Conservation (phyloP, 1,140 invertebrate species). For the Eueides isabella region DNA sequence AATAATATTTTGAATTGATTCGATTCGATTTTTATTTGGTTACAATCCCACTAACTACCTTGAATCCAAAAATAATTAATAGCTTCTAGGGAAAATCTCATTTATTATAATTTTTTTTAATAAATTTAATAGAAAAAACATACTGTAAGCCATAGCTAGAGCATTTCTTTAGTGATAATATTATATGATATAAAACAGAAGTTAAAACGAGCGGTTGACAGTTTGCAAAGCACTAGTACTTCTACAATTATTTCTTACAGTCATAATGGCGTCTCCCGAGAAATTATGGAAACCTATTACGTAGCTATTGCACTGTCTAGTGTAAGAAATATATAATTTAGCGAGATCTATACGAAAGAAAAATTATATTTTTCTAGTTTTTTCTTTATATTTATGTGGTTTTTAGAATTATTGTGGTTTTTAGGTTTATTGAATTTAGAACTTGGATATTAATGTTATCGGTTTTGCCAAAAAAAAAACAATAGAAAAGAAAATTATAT, state of each 20-base stretch:
- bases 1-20: no score
- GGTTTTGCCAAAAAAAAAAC: no score
- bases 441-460: no score
- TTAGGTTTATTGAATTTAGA: no score
- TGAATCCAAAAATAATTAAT: no score
- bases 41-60: no score
- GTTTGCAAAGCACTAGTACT: slow-evolving; percentile 12
- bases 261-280: slow-evolving; percentile 21
- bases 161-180: background rate
- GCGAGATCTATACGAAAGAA: background rate
- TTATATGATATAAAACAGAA: background rate
- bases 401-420: no score
- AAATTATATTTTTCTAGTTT: background rate
- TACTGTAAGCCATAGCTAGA: background rate
- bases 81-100: no score
- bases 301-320: background rate
- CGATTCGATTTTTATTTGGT: no score
- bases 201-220: slow-evolving; percentile 4
- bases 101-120: no score
- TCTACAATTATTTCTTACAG: slow-evolving; percentile 18
- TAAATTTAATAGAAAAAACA: background rate
- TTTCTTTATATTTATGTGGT: background rate
- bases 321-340: background rate
- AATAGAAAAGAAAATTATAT: no score
- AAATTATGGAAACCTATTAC: slow-evolving; percentile 25